Percentiles rank a stretch among this genome's conserved stretches.
These are phyloP conservation scores for Myripristis jacobus DNA, from an alignment of 2,797 vertebrate genomes.

Conservation along the genomic window DNA sequence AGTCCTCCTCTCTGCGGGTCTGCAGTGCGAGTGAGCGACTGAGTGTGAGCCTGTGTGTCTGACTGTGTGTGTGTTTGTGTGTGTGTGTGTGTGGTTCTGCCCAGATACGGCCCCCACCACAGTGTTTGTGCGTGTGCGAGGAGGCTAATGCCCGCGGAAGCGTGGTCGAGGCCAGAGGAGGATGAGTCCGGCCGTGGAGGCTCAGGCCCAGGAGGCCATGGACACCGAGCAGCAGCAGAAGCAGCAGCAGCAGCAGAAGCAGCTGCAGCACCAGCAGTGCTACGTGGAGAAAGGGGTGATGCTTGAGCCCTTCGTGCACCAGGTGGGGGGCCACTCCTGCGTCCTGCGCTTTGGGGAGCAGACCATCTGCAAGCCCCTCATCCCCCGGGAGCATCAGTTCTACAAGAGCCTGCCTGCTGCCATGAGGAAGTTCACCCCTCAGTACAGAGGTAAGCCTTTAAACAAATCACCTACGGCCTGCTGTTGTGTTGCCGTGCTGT, in stretches of 20 bases:
- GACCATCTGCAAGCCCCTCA: constrained; percentile 98
- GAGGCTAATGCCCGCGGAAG: constrained; percentile 89
- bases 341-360: constrained; percentile 98
- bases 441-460: constrained; percentile 92
- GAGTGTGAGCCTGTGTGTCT: too few species aligned
- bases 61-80: constrained; percentile 9
- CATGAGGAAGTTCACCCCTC: constrained; percentile 98
- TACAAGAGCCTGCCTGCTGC: constrained; percentile 97
- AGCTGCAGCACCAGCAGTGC: constrained; percentile 78
- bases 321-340: constrained; percentile 98
- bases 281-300: constrained; percentile 91
- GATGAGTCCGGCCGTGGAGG: constrained; percentile 98
- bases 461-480: constrained; percentile 41
- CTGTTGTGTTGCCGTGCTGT: not conserved
- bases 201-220: constrained; percentile 85
- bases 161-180: constrained; percentile 82
- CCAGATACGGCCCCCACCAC: constrained; percentile 48
- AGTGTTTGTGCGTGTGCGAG: constrained; percentile 59
- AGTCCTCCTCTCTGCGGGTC: constrained; percentile 26
- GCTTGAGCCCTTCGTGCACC: constrained; percentile 98
- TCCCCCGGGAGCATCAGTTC: constrained; percentile 98
- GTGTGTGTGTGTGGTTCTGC: constrained; percentile 9
- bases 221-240: constrained; percentile 86
- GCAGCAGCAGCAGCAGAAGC: constrained; percentile 55
- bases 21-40: too few species aligned